These are phyloP conservation scores for Chitala chitala DNA, from an alignment of 2,113 vertebrate genomes.

Conservation along the genomic window DNA sequence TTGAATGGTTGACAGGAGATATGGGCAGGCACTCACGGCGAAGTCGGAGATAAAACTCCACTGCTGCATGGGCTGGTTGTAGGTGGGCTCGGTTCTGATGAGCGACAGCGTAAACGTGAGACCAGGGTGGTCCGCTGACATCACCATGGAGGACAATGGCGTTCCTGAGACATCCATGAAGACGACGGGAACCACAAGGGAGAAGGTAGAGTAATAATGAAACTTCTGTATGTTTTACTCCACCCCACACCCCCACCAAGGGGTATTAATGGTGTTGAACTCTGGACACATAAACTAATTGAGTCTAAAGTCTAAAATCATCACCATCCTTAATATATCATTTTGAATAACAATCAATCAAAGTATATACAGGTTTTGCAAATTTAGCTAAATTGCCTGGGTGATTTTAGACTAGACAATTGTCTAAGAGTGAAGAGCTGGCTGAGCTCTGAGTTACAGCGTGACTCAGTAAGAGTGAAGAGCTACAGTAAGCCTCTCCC, in stretches of 20 bases:
- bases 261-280: too few species aligned
- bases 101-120: conserved; percentile 64
- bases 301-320: too few species aligned
- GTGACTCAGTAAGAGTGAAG: conserved; percentile 38
- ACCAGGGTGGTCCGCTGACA: conserved; percentile 65
- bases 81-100: conserved; percentile 60
- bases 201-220: too few species aligned
- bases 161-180: conserved; percentile 47
- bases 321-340: too few species aligned
- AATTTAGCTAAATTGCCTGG: conserved; percentile 26
- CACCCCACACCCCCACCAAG: too few species aligned
- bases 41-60: conserved; percentile 71
- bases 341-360: not conserved
- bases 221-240: too few species aligned
- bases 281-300: too few species aligned
- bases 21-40: conserved; percentile 52
- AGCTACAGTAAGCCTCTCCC: not conserved
- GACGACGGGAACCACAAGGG: conserved; percentile 8
- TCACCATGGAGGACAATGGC: conserved; percentile 61
- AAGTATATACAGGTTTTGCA: not conserved
- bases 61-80: conserved; percentile 71
- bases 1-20: too few species aligned
- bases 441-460: conserved; percentile 33
- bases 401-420: conserved; percentile 44
- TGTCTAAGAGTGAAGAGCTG: conserved; percentile 47